Percentiles rank a stretch among this genome's conserved stretches.
These are phyloP conservation scores for Bellardia pandia DNA, from an alignment of 2,888 invertebrate species.

Conservation along the genomic window DNA sequence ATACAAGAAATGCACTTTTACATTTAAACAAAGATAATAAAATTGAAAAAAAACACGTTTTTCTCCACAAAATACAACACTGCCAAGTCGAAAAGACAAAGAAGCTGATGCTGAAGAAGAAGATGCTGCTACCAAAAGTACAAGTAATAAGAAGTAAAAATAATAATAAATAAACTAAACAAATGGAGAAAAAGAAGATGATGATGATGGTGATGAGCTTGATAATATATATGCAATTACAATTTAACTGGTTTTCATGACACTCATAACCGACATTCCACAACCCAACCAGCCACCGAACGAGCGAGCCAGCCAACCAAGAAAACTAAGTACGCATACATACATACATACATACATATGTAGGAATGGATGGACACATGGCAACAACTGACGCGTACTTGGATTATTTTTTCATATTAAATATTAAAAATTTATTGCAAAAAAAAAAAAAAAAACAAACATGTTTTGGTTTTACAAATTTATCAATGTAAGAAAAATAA, in stretches of 20 bases:
- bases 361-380: constrained; percentile 59
- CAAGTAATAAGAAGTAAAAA: constrained; percentile 47
- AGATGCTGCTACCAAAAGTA: constrained; percentile 42
- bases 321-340: background rate
- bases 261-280: constrained; percentile 74
- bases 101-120: constrained; percentile 8
- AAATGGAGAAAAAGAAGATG: constrained; percentile 39
- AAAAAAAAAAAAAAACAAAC: constrained; percentile 57
- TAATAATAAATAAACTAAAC: constrained; percentile 40
- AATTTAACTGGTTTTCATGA: constrained; percentile 73
- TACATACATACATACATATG: background rate
- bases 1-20: constrained; percentile 62
- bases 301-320: constrained; percentile 8
- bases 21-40: constrained; percentile 59
- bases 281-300: constrained; percentile 28
- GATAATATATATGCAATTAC: constrained; percentile 70
- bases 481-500: constrained; percentile 30
- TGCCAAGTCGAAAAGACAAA: constrained; percentile 25
- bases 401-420: constrained; percentile 49
- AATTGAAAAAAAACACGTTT: constrained; percentile 26
- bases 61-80: constrained; percentile 21
- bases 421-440: constrained; percentile 55
- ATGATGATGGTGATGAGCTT: constrained; percentile 63
- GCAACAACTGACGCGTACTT: constrained; percentile 59
- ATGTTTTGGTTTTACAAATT: constrained; percentile 58